These are phyloP conservation scores for Acronicta psi DNA, from an alignment of 2,888 invertebrate genomes.

Conservation along the genomic window DNA sequence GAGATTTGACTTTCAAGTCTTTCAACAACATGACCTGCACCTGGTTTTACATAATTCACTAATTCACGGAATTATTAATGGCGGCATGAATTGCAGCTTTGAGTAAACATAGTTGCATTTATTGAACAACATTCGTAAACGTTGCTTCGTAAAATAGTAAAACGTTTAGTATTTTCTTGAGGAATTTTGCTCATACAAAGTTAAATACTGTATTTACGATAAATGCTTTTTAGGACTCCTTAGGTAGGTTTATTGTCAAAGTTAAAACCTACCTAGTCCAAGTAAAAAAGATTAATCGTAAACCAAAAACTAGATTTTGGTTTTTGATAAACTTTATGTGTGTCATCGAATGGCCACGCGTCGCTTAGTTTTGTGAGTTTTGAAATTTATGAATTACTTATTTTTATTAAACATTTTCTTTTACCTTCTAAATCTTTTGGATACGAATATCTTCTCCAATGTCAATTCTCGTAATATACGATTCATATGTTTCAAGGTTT, in stretches of 20 bases:
- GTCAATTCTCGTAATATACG: not conserved
- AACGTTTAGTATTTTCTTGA: constrained; percentile 9
- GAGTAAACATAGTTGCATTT: constrained; percentile 21
- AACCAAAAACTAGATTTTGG: too few relatives aligned
- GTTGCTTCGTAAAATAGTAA: constrained; percentile 18
- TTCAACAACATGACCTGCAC: too few relatives aligned
- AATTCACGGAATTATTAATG: too few relatives aligned
- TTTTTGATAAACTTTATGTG: too few relatives aligned
- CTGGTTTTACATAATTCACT: too few relatives aligned
- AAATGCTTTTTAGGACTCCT: too few relatives aligned
- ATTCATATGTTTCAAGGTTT: constrained; percentile 18
- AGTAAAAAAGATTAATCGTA: too few relatives aligned
- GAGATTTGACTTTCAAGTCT: too few relatives aligned
- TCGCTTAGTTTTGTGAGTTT: not conserved
- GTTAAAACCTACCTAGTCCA: too few relatives aligned
- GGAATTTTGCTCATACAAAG: not conserved
- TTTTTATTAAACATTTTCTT: not conserved
- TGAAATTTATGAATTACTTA: not conserved
- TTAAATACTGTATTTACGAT: not conserved
- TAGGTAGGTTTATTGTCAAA: too few relatives aligned
- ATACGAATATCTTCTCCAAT: not conserved
- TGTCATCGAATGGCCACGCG: too few relatives aligned
- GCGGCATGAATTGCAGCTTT: not conserved
- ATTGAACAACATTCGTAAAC: constrained; percentile 9
- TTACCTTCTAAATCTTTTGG: constrained; percentile 1